phyloP scores from a whole-genome alignment of 2,797 vertebrate species.

The Siniperca scherzeri region DNA sequence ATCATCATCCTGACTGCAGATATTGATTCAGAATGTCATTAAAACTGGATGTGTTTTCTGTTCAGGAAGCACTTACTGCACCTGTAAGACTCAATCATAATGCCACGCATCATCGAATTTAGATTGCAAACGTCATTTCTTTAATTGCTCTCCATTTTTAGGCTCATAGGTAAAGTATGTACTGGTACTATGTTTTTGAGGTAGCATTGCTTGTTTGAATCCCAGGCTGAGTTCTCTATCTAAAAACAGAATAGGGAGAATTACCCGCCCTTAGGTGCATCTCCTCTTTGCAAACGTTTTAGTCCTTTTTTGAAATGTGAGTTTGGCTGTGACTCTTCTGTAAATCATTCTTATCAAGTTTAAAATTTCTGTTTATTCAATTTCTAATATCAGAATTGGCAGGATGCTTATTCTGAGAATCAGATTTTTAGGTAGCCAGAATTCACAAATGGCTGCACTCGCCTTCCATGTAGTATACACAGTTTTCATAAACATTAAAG shows the following conservation, averaged over 20 bases:
- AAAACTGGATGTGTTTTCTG: conserved; percentile 13
- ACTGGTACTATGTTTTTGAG: not conserved
- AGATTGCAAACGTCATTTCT: not conserved
- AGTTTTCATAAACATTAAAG: not conserved
- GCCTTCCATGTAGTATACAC: too few relatives aligned
- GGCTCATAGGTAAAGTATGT: not conserved
- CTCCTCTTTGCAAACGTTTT: not conserved
- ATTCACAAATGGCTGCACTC: too few relatives aligned
- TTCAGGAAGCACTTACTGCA: conserved; percentile 47
- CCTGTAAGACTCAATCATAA: conserved; percentile 3
- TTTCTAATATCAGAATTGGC: too few relatives aligned
- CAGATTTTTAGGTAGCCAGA: too few relatives aligned
- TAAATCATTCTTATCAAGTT: too few relatives aligned
- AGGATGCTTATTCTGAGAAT: too few relatives aligned
- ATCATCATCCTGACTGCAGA: conserved; percentile 7
- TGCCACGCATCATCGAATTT: not conserved
- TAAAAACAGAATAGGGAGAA: not conserved
- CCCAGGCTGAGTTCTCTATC: not conserved
- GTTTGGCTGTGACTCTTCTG: too few relatives aligned
- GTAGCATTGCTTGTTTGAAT: not conserved
- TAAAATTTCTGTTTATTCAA: too few relatives aligned
- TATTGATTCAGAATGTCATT: conserved; percentile 35
- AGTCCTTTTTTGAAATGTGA: not conserved
- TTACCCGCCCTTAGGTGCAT: not conserved
- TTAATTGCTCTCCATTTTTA: not conserved